Base-by-base conservation (phyloP, 2,113 vertebrate genomes). In the Apus apus region DNA sequence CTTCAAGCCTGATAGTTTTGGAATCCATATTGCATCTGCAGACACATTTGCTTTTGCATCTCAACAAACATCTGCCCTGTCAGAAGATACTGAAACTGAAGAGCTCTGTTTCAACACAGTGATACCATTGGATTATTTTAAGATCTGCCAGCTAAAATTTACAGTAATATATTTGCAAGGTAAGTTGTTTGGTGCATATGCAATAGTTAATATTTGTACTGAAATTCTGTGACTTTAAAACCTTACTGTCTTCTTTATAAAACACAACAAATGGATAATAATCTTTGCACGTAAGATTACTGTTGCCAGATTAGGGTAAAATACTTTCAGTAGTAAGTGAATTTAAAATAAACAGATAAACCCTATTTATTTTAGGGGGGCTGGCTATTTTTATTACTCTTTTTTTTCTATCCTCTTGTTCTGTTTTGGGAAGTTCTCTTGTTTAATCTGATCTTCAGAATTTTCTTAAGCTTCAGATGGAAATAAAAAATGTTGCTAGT, bases 1-100 rank as follows among this genome's bases (percentile, higher is more conserved):
- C 98, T 99, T 98, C 98, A 99, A 99, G 99, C 99, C 99, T 99
- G 99, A 98, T 98, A 99, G 98, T 99, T 98, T 99, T 99, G 98
- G 95, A 97, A 98, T 98, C 98, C 97, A 90, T 97, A 96, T 98
- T 98, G 97, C 97, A 97, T 97, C 97, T 96, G 96, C 94, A 79
- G 89, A 97, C 82, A 94, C 85, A 2, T 96, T 97, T 82, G 94
- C 97, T 97, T 87, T 82, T 97, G 97, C 98, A 97, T 98, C 98
- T 97, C 98, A 97, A 93, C 97, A 97, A 95, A 96, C 96, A 18
- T 96, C 96, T 95, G 97, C 78, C 85, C 85, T 91, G 85, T 84
- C 98, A 97, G 95, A 98, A 97, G 76, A 97, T 93, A 95, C 36
- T 8, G 13, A 86, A 93, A 78, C 38, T 22, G 56, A 80, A 86